Conservation (phyloP, 2,888 invertebrate genomes). For the Siphlonurus alternatus region DNA sequence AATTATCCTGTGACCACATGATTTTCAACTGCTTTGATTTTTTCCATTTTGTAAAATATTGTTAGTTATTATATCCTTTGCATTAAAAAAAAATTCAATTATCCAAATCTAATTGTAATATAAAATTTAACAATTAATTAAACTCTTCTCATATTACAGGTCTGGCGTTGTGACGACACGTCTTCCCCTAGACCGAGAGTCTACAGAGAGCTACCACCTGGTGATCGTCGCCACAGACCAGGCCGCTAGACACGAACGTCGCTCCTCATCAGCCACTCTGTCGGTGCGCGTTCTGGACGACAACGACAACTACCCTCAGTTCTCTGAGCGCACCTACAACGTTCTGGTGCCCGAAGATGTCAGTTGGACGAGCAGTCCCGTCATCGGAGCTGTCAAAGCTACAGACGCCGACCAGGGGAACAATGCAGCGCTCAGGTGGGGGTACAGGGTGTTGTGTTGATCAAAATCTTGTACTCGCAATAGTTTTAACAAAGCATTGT, state of each 20-base stretch:
- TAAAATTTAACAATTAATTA: too few relatives aligned
- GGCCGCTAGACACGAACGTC: constrained; percentile 60
- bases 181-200: constrained; percentile 70
- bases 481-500: too few relatives aligned
- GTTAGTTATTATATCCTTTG: too few relatives aligned
- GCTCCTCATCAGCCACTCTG: constrained; percentile 68
- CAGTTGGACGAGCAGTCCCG: constrained; percentile 65
- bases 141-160: too few relatives aligned
- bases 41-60: too few relatives aligned
- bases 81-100: too few relatives aligned
- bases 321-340: constrained; percentile 75
- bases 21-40: too few relatives aligned
- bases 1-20: too few relatives aligned
- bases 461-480: too few relatives aligned
- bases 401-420: constrained; percentile 83
- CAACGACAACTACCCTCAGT: constrained; percentile 88
- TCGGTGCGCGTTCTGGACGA: constrained; percentile 72
- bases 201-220: constrained; percentile 65
- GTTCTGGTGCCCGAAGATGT: constrained; percentile 79
- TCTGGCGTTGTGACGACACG: constrained; percentile 77
- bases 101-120: too few relatives aligned
- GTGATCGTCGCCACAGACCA: constrained; percentile 74
- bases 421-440: constrained; percentile 68
- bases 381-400: constrained; percentile 70
- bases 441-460: too few relatives aligned